A percentile compares a stretch with the other conserved stretches of the same genome.
These are phyloP conservation scores for Drosophila neoperkinsi DNA, from an alignment of 2,888 invertebrate genomes.

Conservation along the genomic window DNA sequence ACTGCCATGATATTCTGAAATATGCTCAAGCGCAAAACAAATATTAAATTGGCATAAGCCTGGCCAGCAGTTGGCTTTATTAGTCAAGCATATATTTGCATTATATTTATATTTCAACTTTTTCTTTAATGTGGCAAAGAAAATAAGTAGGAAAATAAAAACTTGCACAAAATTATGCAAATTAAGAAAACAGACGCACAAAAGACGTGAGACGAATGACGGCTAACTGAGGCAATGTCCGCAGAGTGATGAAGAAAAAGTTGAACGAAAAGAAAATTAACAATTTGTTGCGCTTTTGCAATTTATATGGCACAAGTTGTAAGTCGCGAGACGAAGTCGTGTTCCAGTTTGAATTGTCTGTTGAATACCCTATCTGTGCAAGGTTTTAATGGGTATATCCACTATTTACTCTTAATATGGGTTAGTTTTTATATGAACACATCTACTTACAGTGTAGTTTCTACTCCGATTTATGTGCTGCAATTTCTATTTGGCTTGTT, in stretches of 20 bases:
- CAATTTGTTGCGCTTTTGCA: constrained; percentile 79
- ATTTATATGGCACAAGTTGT: constrained; percentile 59
- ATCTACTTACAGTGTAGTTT: constrained; percentile 11
- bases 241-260: constrained; percentile 12
- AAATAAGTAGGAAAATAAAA: constrained; percentile 24
- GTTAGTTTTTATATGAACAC: neutral
- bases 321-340: constrained; percentile 47
- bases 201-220: constrained; percentile 10
- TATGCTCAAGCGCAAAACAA: constrained; percentile 13
- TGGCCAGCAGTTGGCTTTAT: constrained; percentile 50
- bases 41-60: constrained; percentile 10
- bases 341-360: constrained; percentile 36
- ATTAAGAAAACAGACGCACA: constrained; percentile 52
- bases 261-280: constrained; percentile 72
- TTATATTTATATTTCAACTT: constrained; percentile 19
- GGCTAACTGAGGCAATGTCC: constrained; percentile 8
- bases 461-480: neutral
- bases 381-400: neutral
- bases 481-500: constrained; percentile 1
- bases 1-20: neutral
- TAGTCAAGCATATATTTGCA: constrained; percentile 55
- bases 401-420: neutral
- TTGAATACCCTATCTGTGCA: constrained; percentile 28
- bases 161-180: constrained; percentile 68
- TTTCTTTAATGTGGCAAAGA: constrained; percentile 25